phyloP scores from a whole-genome alignment of 2,888 invertebrate species.

The Cheilosia soror region DNA sequence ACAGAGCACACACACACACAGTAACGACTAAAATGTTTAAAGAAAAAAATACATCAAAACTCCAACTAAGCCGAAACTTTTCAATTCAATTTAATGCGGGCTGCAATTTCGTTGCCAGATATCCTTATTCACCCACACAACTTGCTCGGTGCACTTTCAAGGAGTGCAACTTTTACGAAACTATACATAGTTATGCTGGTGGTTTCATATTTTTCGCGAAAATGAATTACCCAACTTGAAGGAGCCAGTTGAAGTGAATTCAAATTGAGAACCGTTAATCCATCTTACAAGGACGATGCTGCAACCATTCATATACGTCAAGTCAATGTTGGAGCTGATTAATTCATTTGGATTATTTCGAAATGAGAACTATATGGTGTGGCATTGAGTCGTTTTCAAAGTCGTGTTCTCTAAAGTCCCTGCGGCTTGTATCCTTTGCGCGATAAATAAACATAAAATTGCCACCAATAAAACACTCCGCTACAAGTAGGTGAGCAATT shows the following conservation, averaged over 20 bases:
- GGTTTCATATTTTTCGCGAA: conserved; percentile 44
- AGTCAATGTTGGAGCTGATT: conserved; percentile 12
- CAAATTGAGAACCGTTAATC: conserved; percentile 46
- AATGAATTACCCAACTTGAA: conserved; percentile 6
- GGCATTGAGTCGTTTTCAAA: neutral
- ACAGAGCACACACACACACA: conserved; percentile 8
- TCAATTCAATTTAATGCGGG: conserved; percentile 39
- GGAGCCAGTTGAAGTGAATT: conserved; percentile 29
- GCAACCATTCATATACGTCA: conserved; percentile 32
- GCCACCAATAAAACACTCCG: conserved; percentile 52
- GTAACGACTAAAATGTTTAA: neutral
- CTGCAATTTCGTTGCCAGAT: neutral
- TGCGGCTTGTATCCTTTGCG: conserved; percentile 23
- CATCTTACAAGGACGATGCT: conserved; percentile 23
- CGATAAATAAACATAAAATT: conserved; percentile 41
- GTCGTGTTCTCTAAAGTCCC: neutral
- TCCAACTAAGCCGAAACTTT: conserved; percentile 22
- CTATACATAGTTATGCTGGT: conserved; percentile 6
- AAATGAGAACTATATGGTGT: neutral
- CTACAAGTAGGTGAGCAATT: conserved; percentile 26
- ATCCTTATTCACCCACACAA: conserved; percentile 12
- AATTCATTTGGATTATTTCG: conserved; percentile 43
- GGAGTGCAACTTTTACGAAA: neutral
- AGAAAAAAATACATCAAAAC: neutral
- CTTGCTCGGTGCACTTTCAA: neutral